A percentile compares a stretch with the other conserved stretches of the same genome.
phyloP scores from a whole-genome alignment of 2,797 vertebrate species.

The Eutrigla gurnardus region DNA sequence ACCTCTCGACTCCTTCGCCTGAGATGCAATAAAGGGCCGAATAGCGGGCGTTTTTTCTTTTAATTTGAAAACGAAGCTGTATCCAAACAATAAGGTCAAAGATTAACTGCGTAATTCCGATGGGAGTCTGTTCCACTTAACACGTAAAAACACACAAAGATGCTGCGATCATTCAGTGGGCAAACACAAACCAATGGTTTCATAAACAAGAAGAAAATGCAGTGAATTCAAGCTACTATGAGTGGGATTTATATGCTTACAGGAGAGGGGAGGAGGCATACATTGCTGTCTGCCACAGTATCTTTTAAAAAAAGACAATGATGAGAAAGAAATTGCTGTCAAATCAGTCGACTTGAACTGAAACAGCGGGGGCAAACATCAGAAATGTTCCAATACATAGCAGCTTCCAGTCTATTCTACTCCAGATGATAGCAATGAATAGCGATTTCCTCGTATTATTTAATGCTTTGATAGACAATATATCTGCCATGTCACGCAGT shows the following conservation, averaged over 20 bases:
- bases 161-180: constrained; percentile 2
- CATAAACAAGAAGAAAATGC: constrained; percentile 9
- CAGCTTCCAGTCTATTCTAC: not conserved
- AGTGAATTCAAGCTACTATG: constrained; percentile 3
- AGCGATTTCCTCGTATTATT: not conserved
- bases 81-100: constrained; percentile 53
- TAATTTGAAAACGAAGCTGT: constrained; percentile 40
- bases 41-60: constrained; percentile 21
- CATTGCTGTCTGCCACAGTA: not conserved
- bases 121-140: constrained; percentile 28
- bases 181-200: constrained; percentile 22
- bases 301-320: not conserved
- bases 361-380: not conserved
- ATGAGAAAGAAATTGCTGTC: no score
- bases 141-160: constrained; percentile 23
- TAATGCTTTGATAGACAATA: constrained; percentile 12
- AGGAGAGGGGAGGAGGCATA: not conserved
- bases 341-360: no score
- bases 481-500: not conserved
- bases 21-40: constrained; percentile 43
- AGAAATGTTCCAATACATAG: constrained; percentile 14
- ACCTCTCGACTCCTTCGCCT: constrained; percentile 49
- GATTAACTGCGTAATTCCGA: constrained; percentile 56
- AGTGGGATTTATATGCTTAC: not conserved
- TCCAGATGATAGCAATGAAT: not conserved